These are phyloP conservation scores for Dryoscopus gambensis DNA, from an alignment of 2,113 vertebrate species.

Conservation along the genomic window DNA sequence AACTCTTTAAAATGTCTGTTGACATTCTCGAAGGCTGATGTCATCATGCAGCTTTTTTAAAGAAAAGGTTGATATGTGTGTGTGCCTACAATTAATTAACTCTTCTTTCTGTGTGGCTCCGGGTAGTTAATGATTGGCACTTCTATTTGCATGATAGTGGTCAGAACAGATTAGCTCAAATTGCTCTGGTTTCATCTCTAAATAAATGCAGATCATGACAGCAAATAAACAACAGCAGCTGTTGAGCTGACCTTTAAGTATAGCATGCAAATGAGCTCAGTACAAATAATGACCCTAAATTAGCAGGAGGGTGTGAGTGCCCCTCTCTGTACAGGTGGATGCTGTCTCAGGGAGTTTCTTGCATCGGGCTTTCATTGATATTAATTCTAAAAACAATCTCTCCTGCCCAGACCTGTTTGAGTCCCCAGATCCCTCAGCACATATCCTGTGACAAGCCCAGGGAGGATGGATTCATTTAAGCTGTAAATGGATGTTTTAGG, in stretches of 20 bases:
- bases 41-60: not conserved
- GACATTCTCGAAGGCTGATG: not conserved
- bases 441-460: not conserved
- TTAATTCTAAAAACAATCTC: not conserved
- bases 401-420: not conserved
- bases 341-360: not conserved
- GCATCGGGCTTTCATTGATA: not conserved
- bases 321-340: fast-evolving
- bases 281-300: not conserved
- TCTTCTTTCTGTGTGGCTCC: not conserved
- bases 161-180: not conserved
- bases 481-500: not conserved
- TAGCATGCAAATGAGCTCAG: not conserved
- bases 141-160: not conserved
- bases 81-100: not conserved
- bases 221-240: not conserved
- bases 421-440: not conserved
- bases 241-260: not conserved
- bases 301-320: not conserved
- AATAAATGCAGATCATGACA: not conserved
- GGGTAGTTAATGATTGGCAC: not conserved
- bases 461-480: not conserved
- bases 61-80: not conserved
- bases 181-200: not conserved
- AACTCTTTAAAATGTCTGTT: constrained; percentile 18